Evolutionary conservation across 2,888 invertebrate species (phyloP), one percentile per base, ranked within the genome.

Genomic region (Dryocosmus kuriphilus): DNA sequence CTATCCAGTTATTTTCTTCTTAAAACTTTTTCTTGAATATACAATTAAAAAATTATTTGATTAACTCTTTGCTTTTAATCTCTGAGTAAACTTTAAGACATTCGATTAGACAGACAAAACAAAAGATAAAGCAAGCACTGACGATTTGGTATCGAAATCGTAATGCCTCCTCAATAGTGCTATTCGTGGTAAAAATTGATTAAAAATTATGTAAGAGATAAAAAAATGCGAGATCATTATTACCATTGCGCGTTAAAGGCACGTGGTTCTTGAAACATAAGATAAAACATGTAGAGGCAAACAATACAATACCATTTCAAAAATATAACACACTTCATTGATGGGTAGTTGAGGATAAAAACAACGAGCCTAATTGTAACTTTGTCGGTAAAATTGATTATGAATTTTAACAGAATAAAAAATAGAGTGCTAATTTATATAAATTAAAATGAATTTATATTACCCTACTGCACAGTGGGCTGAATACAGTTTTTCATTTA

Each of bases 171-270:
- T 51, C 4, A 30, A 71, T 9, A 51, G n/a, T 32, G 11, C n/a
- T 32, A 27, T 30, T 32, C 5, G n/a, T 19, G 14, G 7, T 71
- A 11, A 71, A 71, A 51, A 32, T n/a, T n/a, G 51, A 71, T 71
- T 55, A 32, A 32, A 71, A 46, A 9, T 71, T 71, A 71, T 32
- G n/a, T 32, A 71, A 71, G 30, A 30, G 30, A 71, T 51, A 71
- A 46, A 71, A 9, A 27, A 51, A 55, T 51, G 30, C 11, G 0
- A 30, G 19, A 32, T 14, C n/a, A 71, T 71, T 51, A 51, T 27
- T 71, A n/a, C 30, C 27, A 51, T 32, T 51, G 11, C 0, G n/a
- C 30, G 19, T 32, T 30, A 71, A 51, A 51, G 55, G 22, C 71
- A 51, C 32, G 71, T 55, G 32, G n/a, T 71, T 51, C 46, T 51